Conservation (phyloP, 1,140 invertebrate species). For the Bombus confusus region DNA sequence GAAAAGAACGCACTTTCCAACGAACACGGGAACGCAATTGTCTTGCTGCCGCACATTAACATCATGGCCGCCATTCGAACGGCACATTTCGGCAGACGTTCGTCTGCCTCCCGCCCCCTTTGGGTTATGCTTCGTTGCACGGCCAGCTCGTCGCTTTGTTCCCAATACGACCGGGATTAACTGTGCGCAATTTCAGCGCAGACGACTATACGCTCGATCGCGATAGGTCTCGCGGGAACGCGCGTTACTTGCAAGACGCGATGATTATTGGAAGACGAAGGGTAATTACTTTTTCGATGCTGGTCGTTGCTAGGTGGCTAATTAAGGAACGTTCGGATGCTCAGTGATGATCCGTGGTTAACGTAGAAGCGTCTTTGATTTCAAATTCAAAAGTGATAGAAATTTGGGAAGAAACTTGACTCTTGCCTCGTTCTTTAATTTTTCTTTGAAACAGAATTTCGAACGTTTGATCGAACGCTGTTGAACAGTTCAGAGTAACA, state of each 20-base stretch:
- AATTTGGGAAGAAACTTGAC: no score
- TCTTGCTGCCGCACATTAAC: constrained; percentile 59
- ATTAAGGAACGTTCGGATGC: neutral
- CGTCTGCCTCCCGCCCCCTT: neutral
- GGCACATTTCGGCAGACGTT: constrained; percentile 62
- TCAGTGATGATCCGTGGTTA: neutral
- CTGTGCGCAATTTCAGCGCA: constrained; percentile 10
- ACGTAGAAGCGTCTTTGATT: no score
- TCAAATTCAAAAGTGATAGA: no score
- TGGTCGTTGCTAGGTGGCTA: neutral
- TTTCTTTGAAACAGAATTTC: no score
- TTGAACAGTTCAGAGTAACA: no score
- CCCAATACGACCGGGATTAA: constrained; percentile 23
- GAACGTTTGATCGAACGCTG: no score
- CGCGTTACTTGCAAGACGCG: neutral
- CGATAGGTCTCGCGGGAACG: neutral
- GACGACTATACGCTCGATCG: neutral
- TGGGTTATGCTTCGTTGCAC: constrained; percentile 50
- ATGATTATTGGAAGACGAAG: neutral
- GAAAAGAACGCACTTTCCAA: constrained; percentile 64
- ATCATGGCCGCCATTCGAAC: constrained; percentile 50
- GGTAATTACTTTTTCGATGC: neutral
- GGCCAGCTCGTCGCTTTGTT: constrained; percentile 54
- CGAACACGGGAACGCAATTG: constrained; percentile 70
- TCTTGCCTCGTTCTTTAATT: no score